These are phyloP conservation scores for Halocynthia roretzi DNA, from an alignment of 23 tunicate species.

Conservation along the genomic window DNA sequence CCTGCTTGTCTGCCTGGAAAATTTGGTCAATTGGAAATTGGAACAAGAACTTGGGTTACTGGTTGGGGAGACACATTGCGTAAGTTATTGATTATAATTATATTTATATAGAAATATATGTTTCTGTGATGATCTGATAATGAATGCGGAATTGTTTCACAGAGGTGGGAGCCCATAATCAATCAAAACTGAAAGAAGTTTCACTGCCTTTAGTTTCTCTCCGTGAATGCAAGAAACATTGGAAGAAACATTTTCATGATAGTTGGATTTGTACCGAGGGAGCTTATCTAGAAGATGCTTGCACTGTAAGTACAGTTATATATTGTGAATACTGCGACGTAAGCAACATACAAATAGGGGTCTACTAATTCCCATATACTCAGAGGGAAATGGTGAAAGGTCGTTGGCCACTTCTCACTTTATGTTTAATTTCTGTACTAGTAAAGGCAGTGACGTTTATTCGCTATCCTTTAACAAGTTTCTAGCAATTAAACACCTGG, in stretches of 20 bases:
- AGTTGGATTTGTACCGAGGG: conserved; percentile 93
- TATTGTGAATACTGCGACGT: neutral
- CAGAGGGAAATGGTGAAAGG: too few species aligned
- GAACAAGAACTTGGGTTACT: conserved; percentile 48
- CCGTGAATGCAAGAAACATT: conserved; percentile 31
- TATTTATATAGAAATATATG: neutral
- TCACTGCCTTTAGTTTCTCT: conserved; percentile 56
- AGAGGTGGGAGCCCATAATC: conserved; percentile 56
- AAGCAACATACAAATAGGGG: neutral
- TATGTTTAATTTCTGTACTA: too few species aligned
- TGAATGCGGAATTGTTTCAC: neutral
- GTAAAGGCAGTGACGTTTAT: too few species aligned
- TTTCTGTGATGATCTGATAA: neutral
- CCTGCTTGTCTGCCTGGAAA: conserved; percentile 70
- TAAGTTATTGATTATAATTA: conserved; percentile 24
- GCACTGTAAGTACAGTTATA: conserved; percentile 50
- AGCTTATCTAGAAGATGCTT: conserved; percentile 84
- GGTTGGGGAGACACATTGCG: conserved; percentile 91
- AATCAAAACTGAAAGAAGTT: conserved; percentile 64
- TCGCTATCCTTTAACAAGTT: too few species aligned
- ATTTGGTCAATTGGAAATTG: conserved; percentile 16
- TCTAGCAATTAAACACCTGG: too few species aligned
- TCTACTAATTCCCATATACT: too few species aligned
- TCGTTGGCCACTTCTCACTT: too few species aligned
- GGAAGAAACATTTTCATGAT: conserved; percentile 72